Evolutionary conservation across 2,113 vertebrate species (phyloP).

Genomic region (Alexandromys fortis): DNA sequence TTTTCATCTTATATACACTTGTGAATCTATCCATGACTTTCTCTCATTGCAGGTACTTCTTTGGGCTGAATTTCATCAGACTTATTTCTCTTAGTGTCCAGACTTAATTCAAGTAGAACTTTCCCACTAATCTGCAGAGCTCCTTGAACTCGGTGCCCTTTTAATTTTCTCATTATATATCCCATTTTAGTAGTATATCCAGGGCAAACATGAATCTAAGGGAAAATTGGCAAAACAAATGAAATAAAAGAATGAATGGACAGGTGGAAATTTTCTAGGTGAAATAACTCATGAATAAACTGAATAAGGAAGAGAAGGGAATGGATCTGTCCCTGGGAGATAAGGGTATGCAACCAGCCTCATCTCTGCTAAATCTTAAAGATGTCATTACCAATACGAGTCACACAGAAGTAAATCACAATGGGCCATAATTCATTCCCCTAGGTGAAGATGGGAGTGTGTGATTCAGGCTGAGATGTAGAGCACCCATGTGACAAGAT

Average conservation of each 20-base stretch:
- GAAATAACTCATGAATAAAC: neutral
- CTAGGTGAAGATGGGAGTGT: neutral
- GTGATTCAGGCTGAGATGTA: neutral
- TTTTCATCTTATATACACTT: neutral
- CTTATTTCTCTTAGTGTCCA: neutral
- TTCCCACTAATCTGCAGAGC: neutral
- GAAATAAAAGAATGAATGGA: neutral
- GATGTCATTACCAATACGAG: neutral
- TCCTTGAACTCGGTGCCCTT: neutral
- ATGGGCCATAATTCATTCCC: neutral
- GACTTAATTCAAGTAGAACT: neutral
- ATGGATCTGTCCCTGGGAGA: neutral
- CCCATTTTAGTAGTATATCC: neutral
- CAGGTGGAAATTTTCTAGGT: neutral
- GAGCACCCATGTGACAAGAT: neutral
- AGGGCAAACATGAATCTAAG: neutral
- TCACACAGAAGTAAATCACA: neutral
- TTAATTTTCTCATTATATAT: neutral
- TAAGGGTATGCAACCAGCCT: neutral
- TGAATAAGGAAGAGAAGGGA: neutral
- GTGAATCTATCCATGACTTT: neutral
- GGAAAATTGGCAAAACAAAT: neutral
- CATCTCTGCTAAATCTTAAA: constrained; percentile 1
- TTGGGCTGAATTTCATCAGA: neutral
- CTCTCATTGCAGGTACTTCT: neutral